Evolutionary conservation across 1,140 invertebrate genomes (phyloP).

Genomic region (Drosophila kikkawai): DNA sequence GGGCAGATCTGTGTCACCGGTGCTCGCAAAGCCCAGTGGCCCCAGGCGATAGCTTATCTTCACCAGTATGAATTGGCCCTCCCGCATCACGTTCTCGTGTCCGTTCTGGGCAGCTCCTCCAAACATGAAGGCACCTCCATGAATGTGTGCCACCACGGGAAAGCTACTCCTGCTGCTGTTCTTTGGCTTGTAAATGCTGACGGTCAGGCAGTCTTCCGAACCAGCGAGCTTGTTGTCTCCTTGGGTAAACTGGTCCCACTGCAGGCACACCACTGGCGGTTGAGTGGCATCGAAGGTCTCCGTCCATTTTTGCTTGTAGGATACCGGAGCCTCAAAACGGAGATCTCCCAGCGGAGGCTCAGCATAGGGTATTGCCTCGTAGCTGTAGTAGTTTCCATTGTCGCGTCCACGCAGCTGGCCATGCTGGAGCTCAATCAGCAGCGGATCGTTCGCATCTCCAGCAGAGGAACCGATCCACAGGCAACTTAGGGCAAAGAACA

Average conservation of each 20-base stretch:
- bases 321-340: slow-evolving; percentile 72
- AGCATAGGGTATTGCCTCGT: slow-evolving; percentile 86
- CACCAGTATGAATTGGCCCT: slow-evolving; percentile 87
- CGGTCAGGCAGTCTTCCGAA: slow-evolving; percentile 81
- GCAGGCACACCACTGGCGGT: slow-evolving; percentile 47
- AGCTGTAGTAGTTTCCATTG: slow-evolving; percentile 84
- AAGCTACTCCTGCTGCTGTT: slow-evolving; percentile 41
- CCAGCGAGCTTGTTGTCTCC: slow-evolving; percentile 55
- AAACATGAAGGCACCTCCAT: slow-evolving; percentile 86
- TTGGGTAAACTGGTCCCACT: slow-evolving; percentile 61
- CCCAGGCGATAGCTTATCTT: slow-evolving; percentile 89
- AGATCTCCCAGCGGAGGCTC: slow-evolving; percentile 85
- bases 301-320: slow-evolving; percentile 40
- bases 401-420: slow-evolving; percentile 86
- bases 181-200: slow-evolving; percentile 83
- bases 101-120: slow-evolving; percentile 85
- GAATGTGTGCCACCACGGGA: slow-evolving; percentile 86
- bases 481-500: slow-evolving; percentile 17
- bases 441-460: slow-evolving; percentile 16
- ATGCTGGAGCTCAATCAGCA: slow-evolving; percentile 64
- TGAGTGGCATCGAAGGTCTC: slow-evolving; percentile 55
- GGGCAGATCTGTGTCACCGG: slow-evolving; percentile 86
- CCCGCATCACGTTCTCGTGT: slow-evolving; percentile 87
- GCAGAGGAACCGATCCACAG: slow-evolving; percentile 19
- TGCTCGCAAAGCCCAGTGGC: slow-evolving; percentile 87